Evolutionary conservation across 2,888 invertebrate species (phyloP).

Genomic region (Gymnosoma rotundatum): DNA sequence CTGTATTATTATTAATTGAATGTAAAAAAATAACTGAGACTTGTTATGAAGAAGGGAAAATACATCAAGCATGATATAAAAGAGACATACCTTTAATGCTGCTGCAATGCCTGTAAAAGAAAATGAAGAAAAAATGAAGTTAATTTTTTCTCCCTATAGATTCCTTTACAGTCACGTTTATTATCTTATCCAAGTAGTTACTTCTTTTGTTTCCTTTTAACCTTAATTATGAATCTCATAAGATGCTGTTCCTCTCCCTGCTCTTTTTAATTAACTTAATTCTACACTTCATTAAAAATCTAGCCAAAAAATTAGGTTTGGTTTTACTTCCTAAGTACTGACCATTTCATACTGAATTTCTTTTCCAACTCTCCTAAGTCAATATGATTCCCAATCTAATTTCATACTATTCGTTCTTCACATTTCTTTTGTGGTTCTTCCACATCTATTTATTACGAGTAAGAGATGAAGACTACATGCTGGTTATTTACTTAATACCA

Average conservation of each 20-base stretch:
- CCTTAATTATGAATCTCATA: neutral
- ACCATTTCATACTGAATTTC: neutral
- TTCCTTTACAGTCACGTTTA: no score
- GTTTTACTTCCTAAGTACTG: neutral
- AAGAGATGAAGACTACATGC: conserved; percentile 3
- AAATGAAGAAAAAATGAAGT: no score
- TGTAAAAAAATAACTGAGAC: no score
- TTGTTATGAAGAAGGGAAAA: no score
- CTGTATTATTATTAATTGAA: no score
- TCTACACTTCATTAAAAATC: conserved; percentile 43
- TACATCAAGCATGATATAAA: no score
- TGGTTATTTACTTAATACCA: conserved; percentile 9
- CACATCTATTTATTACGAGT: neutral
- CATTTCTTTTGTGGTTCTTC: neutral
- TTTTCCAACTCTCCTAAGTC: conserved; percentile 22
- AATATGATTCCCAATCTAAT: conserved; percentile 49
- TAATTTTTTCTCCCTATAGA: no score
- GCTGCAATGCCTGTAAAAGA: no score
- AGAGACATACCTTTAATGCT: no score
- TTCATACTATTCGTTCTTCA: conserved; percentile 17
- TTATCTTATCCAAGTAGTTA: no score
- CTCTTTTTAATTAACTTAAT: conserved; percentile 48
- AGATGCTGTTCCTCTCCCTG: neutral
- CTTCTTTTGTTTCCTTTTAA: neutral
- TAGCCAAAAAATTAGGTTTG: neutral